Conservation (phyloP, 2,113 vertebrate genomes). For the Gobio gobio region DNA sequence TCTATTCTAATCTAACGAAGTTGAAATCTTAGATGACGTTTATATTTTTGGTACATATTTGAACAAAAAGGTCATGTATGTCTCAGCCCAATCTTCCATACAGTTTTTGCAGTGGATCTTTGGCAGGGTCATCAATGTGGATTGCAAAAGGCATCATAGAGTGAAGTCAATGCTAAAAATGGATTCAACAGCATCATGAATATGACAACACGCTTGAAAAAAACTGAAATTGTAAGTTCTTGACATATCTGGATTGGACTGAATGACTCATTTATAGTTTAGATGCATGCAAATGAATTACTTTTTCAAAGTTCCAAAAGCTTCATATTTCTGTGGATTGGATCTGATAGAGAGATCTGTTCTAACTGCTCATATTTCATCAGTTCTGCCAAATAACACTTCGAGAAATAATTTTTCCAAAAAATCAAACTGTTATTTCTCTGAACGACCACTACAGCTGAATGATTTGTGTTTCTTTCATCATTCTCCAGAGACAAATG, state of each 20-base stretch:
- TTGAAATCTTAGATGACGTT: not conserved
- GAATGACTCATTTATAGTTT: not conserved
- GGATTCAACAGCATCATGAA: not conserved
- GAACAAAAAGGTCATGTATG: not conserved
- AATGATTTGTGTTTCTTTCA: slow-evolving; percentile 40
- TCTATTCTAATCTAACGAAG: not conserved
- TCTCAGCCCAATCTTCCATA: not conserved
- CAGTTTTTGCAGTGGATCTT: not conserved
- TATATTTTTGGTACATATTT: not conserved
- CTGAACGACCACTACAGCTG: not conserved
- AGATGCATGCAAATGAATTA: not conserved
- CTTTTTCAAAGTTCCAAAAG: not conserved
- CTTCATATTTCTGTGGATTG: slow-evolving; percentile 9
- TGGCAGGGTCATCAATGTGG: not conserved
- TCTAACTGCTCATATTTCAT: slow-evolving; percentile 25
- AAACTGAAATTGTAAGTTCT: not conserved
- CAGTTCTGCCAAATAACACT: slow-evolving; percentile 23
- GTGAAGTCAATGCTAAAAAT: not conserved
- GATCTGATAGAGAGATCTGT: slow-evolving; percentile 35
- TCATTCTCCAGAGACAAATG: slow-evolving; percentile 45
- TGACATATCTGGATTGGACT: not conserved
- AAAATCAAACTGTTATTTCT: slow-evolving; percentile 38
- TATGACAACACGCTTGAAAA: not conserved
- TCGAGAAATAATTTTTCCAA: slow-evolving; percentile 17
- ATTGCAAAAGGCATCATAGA: not conserved